Evolutionary conservation across 2,888 invertebrate genomes (phyloP).

Genomic region (Hypomecis atomaria): DNA sequence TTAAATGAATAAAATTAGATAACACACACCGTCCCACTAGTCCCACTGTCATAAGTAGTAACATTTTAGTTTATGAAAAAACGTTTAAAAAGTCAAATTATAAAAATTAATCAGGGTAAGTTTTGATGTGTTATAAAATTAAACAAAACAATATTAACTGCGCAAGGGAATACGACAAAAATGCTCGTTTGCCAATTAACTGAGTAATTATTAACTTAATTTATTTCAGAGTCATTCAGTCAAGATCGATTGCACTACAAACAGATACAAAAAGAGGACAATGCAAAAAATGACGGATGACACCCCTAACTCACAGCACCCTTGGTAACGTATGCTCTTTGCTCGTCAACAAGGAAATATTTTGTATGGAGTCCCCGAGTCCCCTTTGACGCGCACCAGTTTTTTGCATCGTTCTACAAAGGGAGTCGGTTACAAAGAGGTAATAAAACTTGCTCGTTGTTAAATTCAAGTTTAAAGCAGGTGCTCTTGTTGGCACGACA

Average conservation of each 20-base stretch:
- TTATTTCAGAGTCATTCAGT: neutral
- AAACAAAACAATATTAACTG: no score
- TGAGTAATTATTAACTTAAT: no score
- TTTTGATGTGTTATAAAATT: no score
- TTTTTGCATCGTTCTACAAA: slow-evolving; percentile 43
- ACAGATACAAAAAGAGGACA: neutral
- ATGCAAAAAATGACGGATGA: neutral
- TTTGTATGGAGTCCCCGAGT: slow-evolving; percentile 46
- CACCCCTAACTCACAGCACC: slow-evolving; percentile 37
- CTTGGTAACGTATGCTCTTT: slow-evolving; percentile 40
- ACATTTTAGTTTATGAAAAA: no score
- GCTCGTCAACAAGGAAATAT: slow-evolving; percentile 48
- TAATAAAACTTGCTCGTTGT: slow-evolving; percentile 44
- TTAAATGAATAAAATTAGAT: no score
- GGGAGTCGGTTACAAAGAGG: slow-evolving; percentile 45
- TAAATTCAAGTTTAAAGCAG: slow-evolving; percentile 44
- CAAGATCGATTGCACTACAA: neutral
- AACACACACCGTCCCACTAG: no score
- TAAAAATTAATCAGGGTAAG: no score
- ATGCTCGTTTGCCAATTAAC: no score
- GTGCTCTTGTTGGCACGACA: slow-evolving; percentile 37
- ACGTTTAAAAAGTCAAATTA: no score
- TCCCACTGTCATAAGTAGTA: no score
- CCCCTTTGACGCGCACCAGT: slow-evolving; percentile 40
- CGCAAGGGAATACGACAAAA: no score